These are phyloP conservation scores for Diadophis punctatus DNA, from an alignment of 2,113 vertebrate genomes.

Conservation along the genomic window DNA sequence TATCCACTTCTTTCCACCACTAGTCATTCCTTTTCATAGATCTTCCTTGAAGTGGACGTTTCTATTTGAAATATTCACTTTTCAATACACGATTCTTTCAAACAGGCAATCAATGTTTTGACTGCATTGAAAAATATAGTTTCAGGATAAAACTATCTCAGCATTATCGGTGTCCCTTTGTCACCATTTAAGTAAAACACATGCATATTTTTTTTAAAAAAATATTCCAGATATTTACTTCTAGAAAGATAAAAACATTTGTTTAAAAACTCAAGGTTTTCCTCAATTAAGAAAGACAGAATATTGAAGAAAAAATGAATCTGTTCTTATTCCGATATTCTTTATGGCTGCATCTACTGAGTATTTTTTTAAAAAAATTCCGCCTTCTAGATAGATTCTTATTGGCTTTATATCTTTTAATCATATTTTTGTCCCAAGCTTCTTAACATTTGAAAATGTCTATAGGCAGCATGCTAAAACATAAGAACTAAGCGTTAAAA, in stretches of 20 bases:
- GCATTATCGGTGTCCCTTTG: constrained; percentile 40
- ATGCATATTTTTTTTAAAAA: background rate
- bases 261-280: background rate
- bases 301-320: constrained; percentile 1
- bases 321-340: background rate
- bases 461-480: constrained; percentile 12
- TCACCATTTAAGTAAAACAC: constrained; percentile 3
- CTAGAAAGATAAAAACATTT: background rate
- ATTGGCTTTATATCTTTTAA: constrained; percentile 19
- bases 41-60: constrained; percentile 24
- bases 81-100: constrained; percentile 38
- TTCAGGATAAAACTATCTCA: constrained; percentile 48
- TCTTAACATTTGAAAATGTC: constrained; percentile 32
- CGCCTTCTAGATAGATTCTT: constrained; percentile 1
- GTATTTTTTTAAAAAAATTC: background rate
- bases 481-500: constrained; percentile 24
- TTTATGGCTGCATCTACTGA: background rate
- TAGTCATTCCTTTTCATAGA: background rate
- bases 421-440: constrained; percentile 12
- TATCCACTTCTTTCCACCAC: background rate
- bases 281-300: background rate
- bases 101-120: constrained; percentile 36
- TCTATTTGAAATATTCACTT: constrained; percentile 43
- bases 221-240: background rate
- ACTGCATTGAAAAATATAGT: constrained; percentile 31